These are phyloP conservation scores for Brachyhypopomus occidentalis DNA, from an alignment of 2,113 vertebrate genomes.

Conservation along the genomic window DNA sequence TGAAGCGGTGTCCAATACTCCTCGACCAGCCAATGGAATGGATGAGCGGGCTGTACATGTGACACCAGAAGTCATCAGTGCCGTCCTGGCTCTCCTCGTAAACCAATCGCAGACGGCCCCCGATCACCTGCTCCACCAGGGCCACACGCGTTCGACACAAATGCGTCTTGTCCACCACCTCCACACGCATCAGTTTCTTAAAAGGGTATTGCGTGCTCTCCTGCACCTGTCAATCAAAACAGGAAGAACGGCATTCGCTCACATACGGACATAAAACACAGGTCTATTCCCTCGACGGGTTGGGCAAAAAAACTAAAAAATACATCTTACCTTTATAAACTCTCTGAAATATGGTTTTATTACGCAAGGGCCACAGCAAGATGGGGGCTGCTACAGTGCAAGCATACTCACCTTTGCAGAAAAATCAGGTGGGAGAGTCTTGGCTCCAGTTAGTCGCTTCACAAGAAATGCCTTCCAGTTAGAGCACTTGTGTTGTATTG, in stretches of 20 bases:
- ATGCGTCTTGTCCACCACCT: conserved; percentile 97
- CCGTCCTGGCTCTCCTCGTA: conserved; percentile 96
- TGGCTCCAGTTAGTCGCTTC: conserved; percentile 98
- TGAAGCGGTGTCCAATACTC: conserved; percentile 96
- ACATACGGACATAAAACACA: too few relatives aligned
- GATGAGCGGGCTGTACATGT: conserved; percentile 97
- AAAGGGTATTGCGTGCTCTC: conserved; percentile 96
- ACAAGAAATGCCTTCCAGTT: conserved; percentile 99
- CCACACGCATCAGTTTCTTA: conserved; percentile 95
- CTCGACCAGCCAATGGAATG: conserved; percentile 96
- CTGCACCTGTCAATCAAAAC: conserved; percentile 77
- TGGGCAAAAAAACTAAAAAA: too few relatives aligned
- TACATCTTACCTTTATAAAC: too few relatives aligned
- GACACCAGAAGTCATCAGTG: conserved; percentile 98
- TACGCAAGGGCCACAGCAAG: neutral
- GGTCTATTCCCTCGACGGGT: too few relatives aligned
- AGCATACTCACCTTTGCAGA: conserved; percentile 83
- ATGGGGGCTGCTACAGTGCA: too few relatives aligned
- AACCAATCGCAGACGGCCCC: conserved; percentile 88
- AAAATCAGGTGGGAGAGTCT: conserved; percentile 97
- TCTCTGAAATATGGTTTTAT: neutral
- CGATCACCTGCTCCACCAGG: conserved; percentile 91
- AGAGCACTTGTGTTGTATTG: conserved; percentile 95
- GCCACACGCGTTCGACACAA: conserved; percentile 95
- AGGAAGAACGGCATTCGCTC: neutral